Conservation (phyloP, 92 coral and sea anemone species). For the Phenganax marumi region DNA sequence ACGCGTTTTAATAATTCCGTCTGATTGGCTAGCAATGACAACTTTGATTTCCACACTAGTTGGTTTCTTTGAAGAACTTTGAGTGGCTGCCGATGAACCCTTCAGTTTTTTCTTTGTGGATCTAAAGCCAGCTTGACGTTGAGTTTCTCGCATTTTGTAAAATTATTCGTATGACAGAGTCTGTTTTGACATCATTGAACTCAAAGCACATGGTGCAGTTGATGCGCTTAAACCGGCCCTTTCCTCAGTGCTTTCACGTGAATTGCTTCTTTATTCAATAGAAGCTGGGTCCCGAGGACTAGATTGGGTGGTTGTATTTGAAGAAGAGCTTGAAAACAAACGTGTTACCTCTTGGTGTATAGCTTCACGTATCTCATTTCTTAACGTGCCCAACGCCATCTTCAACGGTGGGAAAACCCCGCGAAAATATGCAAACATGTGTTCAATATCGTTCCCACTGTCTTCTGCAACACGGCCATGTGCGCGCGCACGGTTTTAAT, state of each 20-base stretch:
- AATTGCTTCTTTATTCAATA: neutral
- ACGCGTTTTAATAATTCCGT: slow-evolving; percentile 43
- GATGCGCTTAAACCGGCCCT: neutral
- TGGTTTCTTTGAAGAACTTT: neutral
- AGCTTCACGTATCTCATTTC: slow-evolving; percentile 42
- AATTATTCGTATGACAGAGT: slow-evolving; percentile 55
- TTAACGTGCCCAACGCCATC: slow-evolving; percentile 39
- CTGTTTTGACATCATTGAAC: slow-evolving; percentile 4
- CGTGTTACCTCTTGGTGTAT: slow-evolving; percentile 45
- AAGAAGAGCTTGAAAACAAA: slow-evolving; percentile 35
- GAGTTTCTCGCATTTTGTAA: slow-evolving; percentile 41
- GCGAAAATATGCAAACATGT: too few species aligned
- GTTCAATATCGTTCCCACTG: too few species aligned
- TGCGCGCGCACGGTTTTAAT: too few species aligned
- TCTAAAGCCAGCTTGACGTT: slow-evolving; percentile 48
- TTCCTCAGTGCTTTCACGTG: neutral
- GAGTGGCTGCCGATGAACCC: neutral
- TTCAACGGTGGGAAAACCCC: too few species aligned
- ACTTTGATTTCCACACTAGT: slow-evolving; percentile 51
- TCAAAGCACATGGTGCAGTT: slow-evolving; percentile 9
- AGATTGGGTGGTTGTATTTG: neutral
- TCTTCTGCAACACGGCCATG: too few species aligned
- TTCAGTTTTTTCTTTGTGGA: slow-evolving; percentile 48
- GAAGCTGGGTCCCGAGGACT: neutral
- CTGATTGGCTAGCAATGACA: slow-evolving; percentile 37